phyloP scores from a whole-genome alignment of 2,888 invertebrate species.

The Shargacucullia verbasci region DNA sequence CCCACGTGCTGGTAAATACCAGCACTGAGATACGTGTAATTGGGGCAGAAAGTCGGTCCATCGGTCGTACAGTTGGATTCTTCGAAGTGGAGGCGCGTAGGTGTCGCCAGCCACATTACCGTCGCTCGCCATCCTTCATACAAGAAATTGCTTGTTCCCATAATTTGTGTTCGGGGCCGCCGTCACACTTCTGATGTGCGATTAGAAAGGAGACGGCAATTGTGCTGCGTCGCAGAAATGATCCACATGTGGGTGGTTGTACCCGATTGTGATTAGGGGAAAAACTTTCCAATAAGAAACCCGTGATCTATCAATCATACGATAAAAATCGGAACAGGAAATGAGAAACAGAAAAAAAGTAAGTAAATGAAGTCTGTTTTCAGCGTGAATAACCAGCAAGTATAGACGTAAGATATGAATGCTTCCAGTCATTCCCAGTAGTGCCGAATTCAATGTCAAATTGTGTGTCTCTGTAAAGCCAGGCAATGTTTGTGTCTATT shows the following conservation, averaged over 20 bases:
- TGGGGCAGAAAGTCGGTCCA: conserved; percentile 78
- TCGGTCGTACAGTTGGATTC: conserved; percentile 82
- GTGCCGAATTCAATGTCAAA: no score
- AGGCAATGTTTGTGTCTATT: no score
- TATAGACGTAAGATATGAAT: no score
- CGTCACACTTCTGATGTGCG: conserved; percentile 83
- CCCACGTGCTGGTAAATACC: conserved; percentile 51
- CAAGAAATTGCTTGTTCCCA: conserved; percentile 85
- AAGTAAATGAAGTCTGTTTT: no score
- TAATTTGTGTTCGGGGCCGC: conserved; percentile 87
- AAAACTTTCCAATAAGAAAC: conserved; percentile 57
- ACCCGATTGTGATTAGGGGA: conserved; percentile 63
- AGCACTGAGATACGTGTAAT: conserved; percentile 66
- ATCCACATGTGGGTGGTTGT: conserved; percentile 75
- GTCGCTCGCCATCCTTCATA: conserved; percentile 81
- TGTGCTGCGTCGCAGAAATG: conserved; percentile 76
- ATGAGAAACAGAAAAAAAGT: background rate
- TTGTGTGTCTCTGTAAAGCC: no score
- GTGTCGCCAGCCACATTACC: conserved; percentile 78
- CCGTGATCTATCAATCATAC: conserved; percentile 40
- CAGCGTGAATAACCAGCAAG: no score
- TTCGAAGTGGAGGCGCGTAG: conserved; percentile 81
- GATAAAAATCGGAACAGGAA: background rate
- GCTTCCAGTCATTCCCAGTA: no score
- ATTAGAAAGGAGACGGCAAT: conserved; percentile 87